These are phyloP conservation scores for Wasmannia auropunctata DNA, from an alignment of 1,140 invertebrate species.

Conservation along the genomic window DNA sequence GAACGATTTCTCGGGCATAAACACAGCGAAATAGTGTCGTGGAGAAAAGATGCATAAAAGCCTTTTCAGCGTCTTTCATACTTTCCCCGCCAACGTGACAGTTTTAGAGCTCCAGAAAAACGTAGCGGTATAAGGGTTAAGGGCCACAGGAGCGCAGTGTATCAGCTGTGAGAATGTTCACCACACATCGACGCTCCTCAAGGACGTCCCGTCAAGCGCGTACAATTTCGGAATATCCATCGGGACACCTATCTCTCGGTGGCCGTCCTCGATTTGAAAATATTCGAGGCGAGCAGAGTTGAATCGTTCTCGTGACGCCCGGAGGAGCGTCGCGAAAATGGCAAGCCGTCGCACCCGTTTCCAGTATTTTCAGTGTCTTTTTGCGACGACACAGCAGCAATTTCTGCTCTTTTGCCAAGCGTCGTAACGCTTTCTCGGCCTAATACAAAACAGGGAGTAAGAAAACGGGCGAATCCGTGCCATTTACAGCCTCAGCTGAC, in stretches of 20 bases:
- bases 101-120: constrained; percentile 25
- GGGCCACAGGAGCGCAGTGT: neutral
- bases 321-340: neutral
- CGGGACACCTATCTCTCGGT: neutral
- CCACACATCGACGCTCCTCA: neutral
- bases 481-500: neutral
- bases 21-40: constrained; percentile 21
- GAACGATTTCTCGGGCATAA: constrained; percentile 1
- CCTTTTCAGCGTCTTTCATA: constrained; percentile 44
- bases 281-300: constrained; percentile 6
- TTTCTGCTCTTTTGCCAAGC: constrained; percentile 25
- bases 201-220: neutral
- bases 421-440: neutral
- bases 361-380: constrained; percentile 1
- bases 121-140: constrained; percentile 18
- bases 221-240: constrained; percentile 18
- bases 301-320: neutral
- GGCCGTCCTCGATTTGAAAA: constrained; percentile 29
- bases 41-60: constrained; percentile 25
- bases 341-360: constrained; percentile 13
- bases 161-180: constrained; percentile 11
- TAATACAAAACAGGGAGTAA: constrained; percentile 17
- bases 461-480: constrained; percentile 22
- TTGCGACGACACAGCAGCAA: constrained; percentile 5
- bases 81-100: neutral